Base-by-base conservation (phyloP, 2,113 vertebrate genomes). In the Himantopus leucocephalus region DNA sequence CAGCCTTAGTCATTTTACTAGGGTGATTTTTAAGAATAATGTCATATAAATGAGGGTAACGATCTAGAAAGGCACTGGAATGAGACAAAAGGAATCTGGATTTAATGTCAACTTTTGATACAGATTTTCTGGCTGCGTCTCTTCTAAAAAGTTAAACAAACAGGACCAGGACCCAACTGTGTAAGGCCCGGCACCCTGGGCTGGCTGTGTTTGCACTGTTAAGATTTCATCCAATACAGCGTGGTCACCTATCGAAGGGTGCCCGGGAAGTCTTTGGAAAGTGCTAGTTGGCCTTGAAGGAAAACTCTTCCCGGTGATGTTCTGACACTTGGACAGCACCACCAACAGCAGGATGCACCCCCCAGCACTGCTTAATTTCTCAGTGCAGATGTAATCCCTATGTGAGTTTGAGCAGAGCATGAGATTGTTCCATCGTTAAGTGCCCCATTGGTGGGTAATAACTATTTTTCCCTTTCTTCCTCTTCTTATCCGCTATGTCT, bases 21-120 rank as follows among this genome's bases (percentile, higher is more conserved):
- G 32, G 50, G 41, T 70, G 35, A 59, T 84, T 96, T 90, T 96
- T 85, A 92, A 92, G 76, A 75, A 71, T 41, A 94, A 74, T 53
- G 77, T 78, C 41, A 87, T 74, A 75, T 70, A 83, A 92, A 79
- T 82, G 41, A 76, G 59, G 60, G 67, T 23, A 83, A 82, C 19
- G 22, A 48, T 95, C 53, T 83, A 88, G 62, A 73, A 91, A 63
- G 41, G 35, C 17, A 4, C 18, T 78, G 84, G 47, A 53, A 62
- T 24, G 34, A 83, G 52, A 66, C 58, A 53, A 26, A 60, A 77
- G 14, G 53, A 85, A 41, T 72, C 41, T 21, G 20, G 41, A 17
- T 68, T 88, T 88, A 68, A 88, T 37, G 52, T 41, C 73, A 83
- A 34, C 11, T 62, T 92, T 63, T 71, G 34, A 66, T 66, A 23